Base-by-base conservation (phyloP, 92 coral and sea anemone species). In the Phenganax subtilis region DNA sequence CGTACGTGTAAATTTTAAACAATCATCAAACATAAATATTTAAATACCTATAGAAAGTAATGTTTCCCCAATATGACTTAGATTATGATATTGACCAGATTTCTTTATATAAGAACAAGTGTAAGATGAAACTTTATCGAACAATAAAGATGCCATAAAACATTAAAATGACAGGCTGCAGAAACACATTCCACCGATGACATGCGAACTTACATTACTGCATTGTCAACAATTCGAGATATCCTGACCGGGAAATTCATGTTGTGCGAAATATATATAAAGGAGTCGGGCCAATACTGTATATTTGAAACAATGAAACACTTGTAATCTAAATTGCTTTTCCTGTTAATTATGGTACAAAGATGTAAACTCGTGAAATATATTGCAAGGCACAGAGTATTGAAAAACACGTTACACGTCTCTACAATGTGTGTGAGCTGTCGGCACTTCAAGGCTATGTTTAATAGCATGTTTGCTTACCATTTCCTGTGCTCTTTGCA, bases 401-500 rank as follows among this genome's bases (percentile, higher is more conserved):
- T 28, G 12, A 68, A 9, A 53, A 68, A 68, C 73, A 30, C 54
- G 73, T 68, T 37, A 37, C 47, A 64, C 10, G n/a, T 61, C n/a
- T 61, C 30, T 20, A 68, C 29, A 20, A 20, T 68, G 29, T n/a
- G 53, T 68, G n/a, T 9, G 14, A 64, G 62, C 83, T 79, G 83
- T 79, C 83, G 83, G 61, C 83, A 79, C 57, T 10, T 62, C 69
- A 14, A 29, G 69, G 51, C 65, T 20, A 52, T 79, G 54, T 51
- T 52, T 58, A 16, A 55, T 7, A 63, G 44, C 12, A 17, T 79
- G 83, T 79, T 79, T 79, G 83, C 83, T 79, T 65, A 79, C 83
- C 83, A 79, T 65, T 79, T 79, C 74, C 83, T 64, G 83, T 63
- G 55, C 54, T 14, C 51, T 68, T 79, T 60, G 82, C 7, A 77